These are phyloP conservation scores for Chaetorhynchus papuensis DNA, from an alignment of 2,113 vertebrate species.

Conservation along the genomic window DNA sequence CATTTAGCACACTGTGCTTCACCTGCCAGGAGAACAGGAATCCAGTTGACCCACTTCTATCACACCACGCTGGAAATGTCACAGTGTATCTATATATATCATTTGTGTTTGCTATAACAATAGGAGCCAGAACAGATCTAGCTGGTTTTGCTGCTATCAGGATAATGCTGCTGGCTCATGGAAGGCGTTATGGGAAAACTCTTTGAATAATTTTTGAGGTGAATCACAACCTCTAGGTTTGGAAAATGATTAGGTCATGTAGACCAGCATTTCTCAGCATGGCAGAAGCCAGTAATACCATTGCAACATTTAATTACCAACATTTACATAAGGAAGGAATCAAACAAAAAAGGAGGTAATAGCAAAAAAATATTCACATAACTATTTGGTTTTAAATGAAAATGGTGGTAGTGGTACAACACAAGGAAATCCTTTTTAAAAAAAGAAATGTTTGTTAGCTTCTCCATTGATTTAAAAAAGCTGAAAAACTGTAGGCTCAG, in stretches of 20 bases:
- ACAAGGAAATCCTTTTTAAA: neutral
- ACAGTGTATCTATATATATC: neutral
- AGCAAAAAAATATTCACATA: neutral
- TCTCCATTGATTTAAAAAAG: neutral
- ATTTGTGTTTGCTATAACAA: neutral
- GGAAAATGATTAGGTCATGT: neutral
- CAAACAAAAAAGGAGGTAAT: neutral
- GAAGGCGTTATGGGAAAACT: neutral
- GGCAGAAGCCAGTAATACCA: neutral
- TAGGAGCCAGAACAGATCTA: neutral
- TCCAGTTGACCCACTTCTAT: neutral
- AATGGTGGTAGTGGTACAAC: neutral
- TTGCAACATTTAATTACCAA: neutral
- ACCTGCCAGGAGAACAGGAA: neutral
- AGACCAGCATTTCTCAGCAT: neutral
- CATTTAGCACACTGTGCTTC: neutral
- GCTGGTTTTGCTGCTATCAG: neutral
- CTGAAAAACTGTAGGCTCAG: neutral
- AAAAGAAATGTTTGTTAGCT: neutral
- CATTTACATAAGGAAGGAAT: neutral
- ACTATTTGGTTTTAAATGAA: neutral
- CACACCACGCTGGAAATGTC: neutral
- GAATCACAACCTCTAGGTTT: neutral
- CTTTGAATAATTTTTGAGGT: neutral
- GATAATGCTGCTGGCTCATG: neutral